Conservation (phyloP, 2,888 invertebrate genomes). For the Eumacrocentrus americanus region DNA sequence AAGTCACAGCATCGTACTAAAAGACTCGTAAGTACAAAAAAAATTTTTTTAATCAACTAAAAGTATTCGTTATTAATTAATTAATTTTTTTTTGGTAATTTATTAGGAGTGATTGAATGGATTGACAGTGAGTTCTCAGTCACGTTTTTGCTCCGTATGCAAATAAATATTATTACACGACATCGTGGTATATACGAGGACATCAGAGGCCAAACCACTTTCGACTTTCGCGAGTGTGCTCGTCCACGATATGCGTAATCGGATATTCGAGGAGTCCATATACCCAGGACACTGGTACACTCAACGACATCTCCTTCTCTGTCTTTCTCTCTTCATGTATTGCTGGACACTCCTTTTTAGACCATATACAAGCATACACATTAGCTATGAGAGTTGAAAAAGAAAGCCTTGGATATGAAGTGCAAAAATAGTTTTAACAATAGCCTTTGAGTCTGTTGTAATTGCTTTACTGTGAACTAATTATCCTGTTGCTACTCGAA, state of each 20-base stretch:
- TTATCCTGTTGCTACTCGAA: not conserved
- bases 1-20: constrained; percentile 18
- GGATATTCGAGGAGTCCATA: constrained; percentile 33
- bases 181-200: constrained; percentile 11
- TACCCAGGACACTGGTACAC: not conserved
- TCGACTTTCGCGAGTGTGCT: constrained; percentile 34
- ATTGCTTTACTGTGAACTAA: not conserved
- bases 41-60: constrained; percentile 8
- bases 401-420: too few species aligned
- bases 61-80: constrained; percentile 1
- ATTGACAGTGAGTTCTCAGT: too few species aligned
- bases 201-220: constrained; percentile 39
- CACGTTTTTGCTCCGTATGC: not conserved
- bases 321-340: constrained; percentile 1
- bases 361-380: too few species aligned
- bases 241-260: constrained; percentile 41
- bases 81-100: too few species aligned
- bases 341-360: not conserved
- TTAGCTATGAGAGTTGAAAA: too few species aligned
- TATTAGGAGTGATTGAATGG: too few species aligned
- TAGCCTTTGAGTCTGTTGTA: not conserved
- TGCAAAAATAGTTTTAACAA: not conserved
- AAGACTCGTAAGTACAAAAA: constrained; percentile 18
- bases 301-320: not conserved
- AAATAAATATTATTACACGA: constrained; percentile 16